Percentiles rank a stretch among this genome's conserved stretches.
phyloP scores from a whole-genome alignment of 2,888 invertebrate genomes.

The Polyommatus icarus region DNA sequence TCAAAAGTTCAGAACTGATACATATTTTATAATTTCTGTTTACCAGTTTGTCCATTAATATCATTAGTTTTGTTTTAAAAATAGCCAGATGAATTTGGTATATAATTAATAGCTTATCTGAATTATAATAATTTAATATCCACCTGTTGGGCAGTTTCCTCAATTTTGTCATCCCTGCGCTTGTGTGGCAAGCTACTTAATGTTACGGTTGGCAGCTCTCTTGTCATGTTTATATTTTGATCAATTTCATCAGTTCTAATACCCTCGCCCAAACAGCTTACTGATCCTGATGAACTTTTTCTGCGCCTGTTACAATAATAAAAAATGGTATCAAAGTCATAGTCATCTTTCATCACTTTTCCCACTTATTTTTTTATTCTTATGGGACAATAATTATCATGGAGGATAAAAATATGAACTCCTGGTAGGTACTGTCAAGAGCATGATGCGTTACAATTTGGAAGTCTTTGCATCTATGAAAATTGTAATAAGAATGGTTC shows the following conservation, averaged over 20 bases:
- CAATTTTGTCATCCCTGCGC: slow-evolving; percentile 58
- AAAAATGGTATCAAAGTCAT: not conserved
- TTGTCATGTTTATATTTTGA: slow-evolving; percentile 54
- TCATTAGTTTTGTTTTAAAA: not conserved
- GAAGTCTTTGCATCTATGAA: too few species aligned
- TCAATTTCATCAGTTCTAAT: slow-evolving; percentile 51
- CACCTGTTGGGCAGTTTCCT: slow-evolving; percentile 60
- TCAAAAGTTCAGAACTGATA: not conserved
- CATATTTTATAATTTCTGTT: not conserved
- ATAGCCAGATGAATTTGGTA: not conserved
- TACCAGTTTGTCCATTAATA: not conserved
- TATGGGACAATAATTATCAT: too few species aligned
- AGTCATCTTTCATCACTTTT: not conserved
- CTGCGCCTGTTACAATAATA: slow-evolving; percentile 55
- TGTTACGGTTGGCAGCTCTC: slow-evolving; percentile 56
- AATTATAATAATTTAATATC: not conserved
- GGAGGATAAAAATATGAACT: too few species aligned
- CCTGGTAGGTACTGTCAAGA: too few species aligned
- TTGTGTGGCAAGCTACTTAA: slow-evolving; percentile 70
- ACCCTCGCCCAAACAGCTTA: slow-evolving; percentile 55
- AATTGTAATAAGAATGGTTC: too few species aligned
- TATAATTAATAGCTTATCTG: not conserved
- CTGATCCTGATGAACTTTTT: slow-evolving; percentile 65
- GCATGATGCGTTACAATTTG: too few species aligned
- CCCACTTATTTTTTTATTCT: not conserved